Evolutionary conservation across 2,888 invertebrate genomes (phyloP), one percentile per base, ranked within the genome.

Genomic region (Drosophila engyochracea): DNA sequence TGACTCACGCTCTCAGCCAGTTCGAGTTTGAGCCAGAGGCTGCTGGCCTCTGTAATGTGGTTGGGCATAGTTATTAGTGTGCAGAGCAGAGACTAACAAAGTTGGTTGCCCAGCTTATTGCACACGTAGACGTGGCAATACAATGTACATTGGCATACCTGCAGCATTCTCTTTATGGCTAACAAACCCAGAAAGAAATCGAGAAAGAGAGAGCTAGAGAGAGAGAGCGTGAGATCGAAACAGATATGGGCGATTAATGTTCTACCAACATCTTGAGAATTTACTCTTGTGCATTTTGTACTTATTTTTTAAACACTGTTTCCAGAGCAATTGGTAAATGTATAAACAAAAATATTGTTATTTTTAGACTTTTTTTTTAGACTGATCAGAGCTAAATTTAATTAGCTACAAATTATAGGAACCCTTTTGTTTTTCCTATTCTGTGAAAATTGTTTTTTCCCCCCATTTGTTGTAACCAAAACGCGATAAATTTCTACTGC

Each of bases 91-190:
- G 37, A 61, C 52, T 28, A 28, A 30, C 19, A 14, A 51, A 30
- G 33, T 54, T 49, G 19, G 37, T 12, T 35, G 39, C 57, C 57
- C 39, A 57, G 28, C 57, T 39, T 57, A 39, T 57, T 57, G 57
- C 57, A 57, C 39, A 39, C 28, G 57, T 57, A 39, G 55, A 57
- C 57, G 57, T 57, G 57, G 30, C 70, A 35, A 57, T 5, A 54
- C 25, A 35, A 22, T 54, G 10, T 54, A 35, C 35, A 22, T 22
- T 31, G 31, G 39, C 39, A 41, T 57, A 30, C 30, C 39, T 58
- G 22, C 51, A 30, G 49, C 69, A 57, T 69, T 57, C 57, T 70
- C 69, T 69, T 57, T 22, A 55, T 39, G 9, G 47, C 37, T 49
- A 62, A 25, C 22, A 51, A 22, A 14, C 22, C 37, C n/a, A 33